phyloP scores from a whole-genome alignment of 2,888 invertebrate species.

The Phalangium opilio region DNA sequence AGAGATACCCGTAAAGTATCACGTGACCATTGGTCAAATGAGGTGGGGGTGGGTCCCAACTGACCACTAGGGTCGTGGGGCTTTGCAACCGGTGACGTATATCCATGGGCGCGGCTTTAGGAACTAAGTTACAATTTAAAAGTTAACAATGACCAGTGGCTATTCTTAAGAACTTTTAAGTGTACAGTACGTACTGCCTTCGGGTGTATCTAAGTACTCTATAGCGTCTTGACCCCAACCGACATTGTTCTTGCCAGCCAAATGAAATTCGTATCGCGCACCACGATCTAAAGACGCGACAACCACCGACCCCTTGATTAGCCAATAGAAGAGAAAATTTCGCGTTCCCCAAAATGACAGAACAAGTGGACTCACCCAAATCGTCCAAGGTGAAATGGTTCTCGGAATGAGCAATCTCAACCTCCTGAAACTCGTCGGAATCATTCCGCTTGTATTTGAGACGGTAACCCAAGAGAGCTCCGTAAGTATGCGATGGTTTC shows the following conservation, averaged over 20 bases:
- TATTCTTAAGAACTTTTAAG: background rate
- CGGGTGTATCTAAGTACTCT: conserved; percentile 78
- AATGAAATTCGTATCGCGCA: conserved; percentile 86
- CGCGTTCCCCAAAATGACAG: no score
- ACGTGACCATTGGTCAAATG: conserved; percentile 89
- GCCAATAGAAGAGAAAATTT: no score
- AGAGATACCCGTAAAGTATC: conserved; percentile 77
- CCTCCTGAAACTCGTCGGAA: conserved; percentile 18
- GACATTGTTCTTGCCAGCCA: conserved; percentile 85
- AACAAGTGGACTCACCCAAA: conserved; percentile 14
- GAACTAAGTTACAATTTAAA: conserved; percentile 25
- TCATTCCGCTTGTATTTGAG: conserved; percentile 61
- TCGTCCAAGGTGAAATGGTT: conserved; percentile 16
- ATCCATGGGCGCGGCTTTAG: conserved; percentile 33
- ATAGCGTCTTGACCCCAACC: conserved; percentile 90
- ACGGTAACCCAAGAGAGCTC: conserved; percentile 71
- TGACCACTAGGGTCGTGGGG: conserved; percentile 75
- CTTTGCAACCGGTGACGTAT: conserved; percentile 58
- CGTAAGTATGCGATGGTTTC: conserved; percentile 73
- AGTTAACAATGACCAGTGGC: background rate
- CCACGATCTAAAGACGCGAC: conserved; percentile 48
- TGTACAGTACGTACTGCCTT: conserved; percentile 41
- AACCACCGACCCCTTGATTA: no score
- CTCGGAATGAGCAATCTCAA: conserved; percentile 17
- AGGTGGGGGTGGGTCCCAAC: conserved; percentile 70